Evolutionary conservation across 2,888 invertebrate species (phyloP).

Genomic region (Leuctra nigra): DNA sequence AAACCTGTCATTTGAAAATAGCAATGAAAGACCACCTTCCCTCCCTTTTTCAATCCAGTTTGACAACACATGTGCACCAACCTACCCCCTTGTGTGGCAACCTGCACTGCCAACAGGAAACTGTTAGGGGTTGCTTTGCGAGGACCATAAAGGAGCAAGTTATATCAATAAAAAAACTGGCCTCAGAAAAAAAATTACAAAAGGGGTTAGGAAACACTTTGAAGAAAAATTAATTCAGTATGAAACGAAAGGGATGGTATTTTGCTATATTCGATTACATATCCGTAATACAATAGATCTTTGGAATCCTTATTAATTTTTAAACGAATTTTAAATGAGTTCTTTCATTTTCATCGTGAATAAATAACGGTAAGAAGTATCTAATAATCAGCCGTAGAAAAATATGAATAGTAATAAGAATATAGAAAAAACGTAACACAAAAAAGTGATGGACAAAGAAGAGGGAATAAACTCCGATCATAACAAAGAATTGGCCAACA

Average conservation of each 20-base stretch:
- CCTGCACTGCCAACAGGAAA: constrained; percentile 5
- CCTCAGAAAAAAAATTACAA: not conserved
- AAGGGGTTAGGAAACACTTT: not conserved
- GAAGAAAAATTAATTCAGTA: constrained; percentile 1
- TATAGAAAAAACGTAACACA: no score
- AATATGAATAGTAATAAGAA: not conserved
- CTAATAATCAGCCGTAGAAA: not conserved
- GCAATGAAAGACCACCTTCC: not conserved
- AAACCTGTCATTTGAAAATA: not conserved
- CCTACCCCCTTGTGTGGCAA: not conserved
- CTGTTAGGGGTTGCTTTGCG: not conserved
- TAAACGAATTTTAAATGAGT: constrained; percentile 13
- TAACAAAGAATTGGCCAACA: not conserved
- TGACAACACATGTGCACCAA: no score
- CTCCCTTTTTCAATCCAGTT: no score
- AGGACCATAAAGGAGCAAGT: constrained; percentile 1
- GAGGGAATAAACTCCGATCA: not conserved
- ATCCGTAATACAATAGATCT: not conserved
- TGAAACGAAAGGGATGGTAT: constrained; percentile 2
- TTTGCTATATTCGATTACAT: constrained; percentile 1
- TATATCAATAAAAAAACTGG: not conserved
- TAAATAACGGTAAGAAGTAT: not conserved
- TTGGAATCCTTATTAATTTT: not conserved
- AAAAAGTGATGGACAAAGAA: no score
- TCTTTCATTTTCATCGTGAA: not conserved